A percentile compares a stretch with the other conserved stretches of the same genome.
Evolutionary conservation across 1,140 invertebrate genomes (phyloP).

Genomic region (Dendroctonus valens): DNA sequence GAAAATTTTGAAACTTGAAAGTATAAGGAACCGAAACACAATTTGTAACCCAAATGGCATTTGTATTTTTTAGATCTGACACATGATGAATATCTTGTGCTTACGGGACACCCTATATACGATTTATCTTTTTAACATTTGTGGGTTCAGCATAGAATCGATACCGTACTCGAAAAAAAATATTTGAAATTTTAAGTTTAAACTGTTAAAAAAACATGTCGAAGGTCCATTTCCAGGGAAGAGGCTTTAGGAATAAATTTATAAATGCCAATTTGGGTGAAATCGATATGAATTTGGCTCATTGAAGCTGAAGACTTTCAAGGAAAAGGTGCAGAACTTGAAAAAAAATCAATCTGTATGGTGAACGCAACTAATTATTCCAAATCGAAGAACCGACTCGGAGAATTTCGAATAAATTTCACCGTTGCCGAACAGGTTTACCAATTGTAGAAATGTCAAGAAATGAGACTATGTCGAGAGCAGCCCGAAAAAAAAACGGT

Average conservation of each 20-base stretch:
- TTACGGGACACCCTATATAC: no score
- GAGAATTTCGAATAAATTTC: slow-evolving; percentile 15
- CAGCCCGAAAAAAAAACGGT: slow-evolving; percentile 1
- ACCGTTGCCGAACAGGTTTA: slow-evolving; percentile 5
- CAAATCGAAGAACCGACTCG: background rate
- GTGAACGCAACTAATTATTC: slow-evolving; percentile 2
- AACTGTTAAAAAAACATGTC: no score
- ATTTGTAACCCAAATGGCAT: no score
- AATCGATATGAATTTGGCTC: background rate
- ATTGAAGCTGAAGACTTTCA: background rate
- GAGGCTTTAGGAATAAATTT: background rate
- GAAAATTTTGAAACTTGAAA: no score
- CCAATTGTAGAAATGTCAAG: slow-evolving; percentile 18
- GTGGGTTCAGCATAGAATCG: no score
- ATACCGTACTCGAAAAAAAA: no score
- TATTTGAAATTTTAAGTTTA: no score
- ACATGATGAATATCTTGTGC: no score
- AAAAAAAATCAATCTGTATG: background rate
- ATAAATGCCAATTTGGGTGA: background rate
- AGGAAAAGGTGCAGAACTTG: background rate
- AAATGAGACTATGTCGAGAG: slow-evolving; percentile 12
- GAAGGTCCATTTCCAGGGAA: no score
- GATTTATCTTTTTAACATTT: no score
- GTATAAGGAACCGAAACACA: no score
- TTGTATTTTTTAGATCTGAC: no score